A percentile compares a stretch with the other conserved stretches of the same genome.
phyloP scores from a whole-genome alignment of 2,113 vertebrate species.

The Prolemur simus region DNA sequence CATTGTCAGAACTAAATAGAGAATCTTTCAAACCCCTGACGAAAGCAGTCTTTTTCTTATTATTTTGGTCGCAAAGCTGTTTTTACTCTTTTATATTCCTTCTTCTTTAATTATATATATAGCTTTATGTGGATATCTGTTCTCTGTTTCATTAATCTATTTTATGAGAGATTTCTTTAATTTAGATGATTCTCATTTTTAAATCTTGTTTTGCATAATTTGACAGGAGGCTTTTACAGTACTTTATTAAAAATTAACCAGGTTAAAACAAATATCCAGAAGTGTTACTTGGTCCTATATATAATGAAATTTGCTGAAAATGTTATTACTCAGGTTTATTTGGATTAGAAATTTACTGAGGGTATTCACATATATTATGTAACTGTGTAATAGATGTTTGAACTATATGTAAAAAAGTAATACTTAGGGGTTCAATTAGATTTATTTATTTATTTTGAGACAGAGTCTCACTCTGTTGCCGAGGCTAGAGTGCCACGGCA shows the following conservation, averaged over 20 bases:
- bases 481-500: too few species aligned
- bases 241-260: conserved; percentile 16
- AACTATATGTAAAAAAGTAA: neutral
- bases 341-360: conserved; percentile 2
- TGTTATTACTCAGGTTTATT: conserved; percentile 2
- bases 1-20: conserved; percentile 35
- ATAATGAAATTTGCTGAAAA: conserved; percentile 48
- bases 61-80: conserved; percentile 11
- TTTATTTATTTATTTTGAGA: neutral
- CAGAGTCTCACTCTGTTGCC: too few species aligned
- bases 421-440: neutral
- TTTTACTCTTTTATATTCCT: neutral
- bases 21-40: neutral
- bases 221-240: neutral
- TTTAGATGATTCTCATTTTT: conserved; percentile 45
- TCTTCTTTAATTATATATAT: neutral
- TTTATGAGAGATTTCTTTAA: conserved; percentile 27
- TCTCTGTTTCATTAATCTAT: neutral
- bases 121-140: neutral
- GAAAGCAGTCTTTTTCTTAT: conserved; percentile 27
- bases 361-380: neutral
- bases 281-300: neutral
- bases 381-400: neutral
- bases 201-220: conserved; percentile 35
- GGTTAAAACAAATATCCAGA: neutral